phyloP scores from a whole-genome alignment of 2,797 vertebrate genomes.

The Xenentodon cancila region DNA sequence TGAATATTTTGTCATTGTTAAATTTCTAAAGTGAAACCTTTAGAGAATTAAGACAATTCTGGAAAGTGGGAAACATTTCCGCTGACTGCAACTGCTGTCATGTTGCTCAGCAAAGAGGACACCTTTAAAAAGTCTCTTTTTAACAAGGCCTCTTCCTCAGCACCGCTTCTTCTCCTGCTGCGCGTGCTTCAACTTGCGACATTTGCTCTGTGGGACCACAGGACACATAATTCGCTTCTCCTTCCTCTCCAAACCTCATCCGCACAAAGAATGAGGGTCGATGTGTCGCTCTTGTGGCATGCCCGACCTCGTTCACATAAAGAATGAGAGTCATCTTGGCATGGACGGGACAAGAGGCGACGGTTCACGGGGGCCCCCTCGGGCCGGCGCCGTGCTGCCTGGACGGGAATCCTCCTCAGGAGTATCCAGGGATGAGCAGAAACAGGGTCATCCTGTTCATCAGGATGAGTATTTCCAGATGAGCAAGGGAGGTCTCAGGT shows the following conservation, averaged over 20 bases:
- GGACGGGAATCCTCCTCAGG: conserved; percentile 83
- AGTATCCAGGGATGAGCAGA: conserved; percentile 87
- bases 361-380: conserved; percentile 60
- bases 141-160: conserved; percentile 74
- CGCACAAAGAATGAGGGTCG: conserved; percentile 87
- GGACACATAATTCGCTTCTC: conserved; percentile 75
- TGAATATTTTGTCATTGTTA: conserved; percentile 43
- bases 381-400: conserved; percentile 76
- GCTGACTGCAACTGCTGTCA: conserved; percentile 67
- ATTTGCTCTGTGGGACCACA: conserved; percentile 63
- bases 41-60: conserved; percentile 78
- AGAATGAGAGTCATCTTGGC: conserved; percentile 82
- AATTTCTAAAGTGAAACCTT: conserved; percentile 79
- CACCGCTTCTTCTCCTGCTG: conserved; percentile 83
- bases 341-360: conserved; percentile 78
- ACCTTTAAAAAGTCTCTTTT: conserved; percentile 76
- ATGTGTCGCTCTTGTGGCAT: conserved; percentile 79
- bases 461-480: conserved; percentile 83
- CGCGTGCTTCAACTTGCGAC: conserved; percentile 77
- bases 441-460: conserved; percentile 77
- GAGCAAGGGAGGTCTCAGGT: conserved; percentile 29
- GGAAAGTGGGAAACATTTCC: conserved; percentile 69
- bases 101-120: conserved; percentile 73
- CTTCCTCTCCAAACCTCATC: conserved; percentile 86
- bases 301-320: conserved; percentile 82